Base-by-base conservation (phyloP, 30 jellyfish, hydroid and myxozoan genomes). In the Aurelia aurita region DNA sequence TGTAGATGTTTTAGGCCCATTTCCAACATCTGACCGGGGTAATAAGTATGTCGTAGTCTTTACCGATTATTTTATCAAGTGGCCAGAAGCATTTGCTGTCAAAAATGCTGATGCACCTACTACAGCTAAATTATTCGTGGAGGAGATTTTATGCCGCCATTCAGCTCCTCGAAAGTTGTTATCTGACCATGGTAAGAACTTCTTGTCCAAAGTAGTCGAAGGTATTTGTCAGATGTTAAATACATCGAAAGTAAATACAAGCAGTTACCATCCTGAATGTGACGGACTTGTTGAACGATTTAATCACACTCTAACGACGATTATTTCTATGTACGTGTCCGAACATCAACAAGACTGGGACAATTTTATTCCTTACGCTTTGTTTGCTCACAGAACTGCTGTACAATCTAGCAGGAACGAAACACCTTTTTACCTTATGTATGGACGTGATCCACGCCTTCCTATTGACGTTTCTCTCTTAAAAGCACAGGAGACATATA, bases 81-180 rank as follows among this genome's bases (percentile, higher is more conserved):
- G 88, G 88, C 84, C 88, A n/a, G 89, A 75, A 47, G 90, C 90
- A 46, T 85, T 85, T 51, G 90, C 95, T 16, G 13, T 58, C 13
- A 22, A 58, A 14, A 46, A 58, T 58, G 44, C 74, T 14, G 29
- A 22, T 54, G 64, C 88, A 5, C 85, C 88, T 12, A 58, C 85
- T 11, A 57, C 51, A 11, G 88, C 88, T 21, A 58, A 55, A 27
- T 27, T 57, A 19, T 58, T 53, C 16, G 84, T 85, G 27, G 79
- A 73, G 34, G 85, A 85, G 23, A 74, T 85, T 81, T 16, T 85
- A 47, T 61, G 89, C 51, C 84, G 88, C 8, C 85, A 76, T 23
- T 53, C 75, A 18, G 86, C 86, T 20, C 84, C 85, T 58, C 21
- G 63, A 13, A 76, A n/a, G 15, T 46, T 58, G 20, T 61, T 76